phyloP scores from a whole-genome alignment of 2,113 vertebrate genomes.

The Vanacampus margaritifer region DNA sequence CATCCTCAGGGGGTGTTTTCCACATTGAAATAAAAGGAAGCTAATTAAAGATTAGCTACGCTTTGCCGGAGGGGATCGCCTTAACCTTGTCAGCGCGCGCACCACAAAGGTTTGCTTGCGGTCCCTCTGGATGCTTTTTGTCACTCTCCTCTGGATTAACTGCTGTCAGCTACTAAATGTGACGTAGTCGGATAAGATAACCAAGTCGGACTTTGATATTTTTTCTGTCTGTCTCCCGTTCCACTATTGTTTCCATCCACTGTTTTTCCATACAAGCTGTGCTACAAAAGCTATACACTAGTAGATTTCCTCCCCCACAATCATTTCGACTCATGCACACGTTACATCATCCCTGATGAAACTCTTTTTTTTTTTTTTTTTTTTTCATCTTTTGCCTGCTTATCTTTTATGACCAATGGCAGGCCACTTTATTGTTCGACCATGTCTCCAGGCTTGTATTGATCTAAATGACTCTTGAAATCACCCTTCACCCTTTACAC shows the following conservation, averaged over 20 bases:
- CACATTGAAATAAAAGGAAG: conserved; percentile 49
- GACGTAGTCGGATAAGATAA: conserved; percentile 10
- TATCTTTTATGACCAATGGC: conserved; percentile 28
- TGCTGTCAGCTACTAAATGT: conserved; percentile 7
- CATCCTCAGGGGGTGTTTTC: conserved; percentile 22
- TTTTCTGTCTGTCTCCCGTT: conserved; percentile 11
- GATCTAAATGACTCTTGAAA: not conserved
- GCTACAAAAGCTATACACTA: conserved; percentile 42
- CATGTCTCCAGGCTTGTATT: conserved; percentile 2
- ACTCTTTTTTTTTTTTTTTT: conserved; percentile 36
- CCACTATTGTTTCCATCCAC: conserved; percentile 24
- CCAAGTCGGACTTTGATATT: not conserved
- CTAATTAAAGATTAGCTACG: conserved; percentile 49
- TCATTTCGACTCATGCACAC: conserved; percentile 62
- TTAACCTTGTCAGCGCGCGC: conserved; percentile 37
- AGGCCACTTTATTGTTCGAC: conserved; percentile 13
- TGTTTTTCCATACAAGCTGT: conserved; percentile 39
- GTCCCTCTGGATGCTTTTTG: conserved; percentile 7
- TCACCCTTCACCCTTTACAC: not conserved
- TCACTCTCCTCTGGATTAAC: conserved; percentile 8
- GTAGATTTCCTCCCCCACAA: conserved; percentile 53
- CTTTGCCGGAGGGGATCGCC: conserved; percentile 40
- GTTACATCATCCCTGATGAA: conserved; percentile 67
- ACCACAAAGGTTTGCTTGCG: conserved; percentile 9
- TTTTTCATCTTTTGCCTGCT: conserved; percentile 31